Conservation (phyloP, 2,113 vertebrate species). For the Brienomyrus longianalis region DNA sequence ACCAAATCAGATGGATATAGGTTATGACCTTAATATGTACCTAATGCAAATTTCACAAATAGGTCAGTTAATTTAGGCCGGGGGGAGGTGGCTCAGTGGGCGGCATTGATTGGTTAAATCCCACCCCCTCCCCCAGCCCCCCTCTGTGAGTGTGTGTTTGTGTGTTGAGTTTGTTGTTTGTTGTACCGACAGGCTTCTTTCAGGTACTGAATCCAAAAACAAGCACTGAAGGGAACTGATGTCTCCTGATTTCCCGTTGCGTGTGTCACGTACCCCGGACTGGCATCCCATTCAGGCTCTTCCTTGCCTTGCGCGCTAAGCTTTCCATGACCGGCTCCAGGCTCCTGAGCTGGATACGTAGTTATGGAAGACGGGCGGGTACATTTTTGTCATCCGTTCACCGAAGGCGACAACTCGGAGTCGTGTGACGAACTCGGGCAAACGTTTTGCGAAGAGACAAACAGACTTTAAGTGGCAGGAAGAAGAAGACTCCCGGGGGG, state of each 20-base stretch:
- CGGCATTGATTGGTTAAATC: neutral
- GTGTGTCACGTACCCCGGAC: neutral
- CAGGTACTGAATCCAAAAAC: neutral
- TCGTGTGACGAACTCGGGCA: neutral
- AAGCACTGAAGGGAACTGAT: neutral
- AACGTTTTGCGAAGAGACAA: conserved; percentile 17
- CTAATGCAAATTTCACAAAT: conserved; percentile 6
- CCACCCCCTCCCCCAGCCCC: neutral
- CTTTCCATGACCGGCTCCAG: neutral
- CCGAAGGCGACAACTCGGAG: neutral
- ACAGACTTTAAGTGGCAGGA: conserved; percentile 18
- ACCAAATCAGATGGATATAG: neutral
- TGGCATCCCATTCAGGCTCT: neutral
- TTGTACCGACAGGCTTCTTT: neutral
- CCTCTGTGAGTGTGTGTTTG: neutral
- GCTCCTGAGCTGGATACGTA: neutral
- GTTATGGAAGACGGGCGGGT: neutral
- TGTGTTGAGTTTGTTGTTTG: neutral
- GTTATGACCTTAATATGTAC: neutral
- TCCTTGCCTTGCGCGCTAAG: neutral
- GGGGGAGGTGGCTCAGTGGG: neutral
- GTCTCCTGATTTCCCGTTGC: neutral
- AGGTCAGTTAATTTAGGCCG: neutral
- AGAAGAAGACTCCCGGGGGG: conserved; percentile 31
- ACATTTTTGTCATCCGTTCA: neutral